These are phyloP conservation scores for Andrena cerasifolii DNA, from an alignment of 1,140 invertebrate genomes.

Conservation along the genomic window DNA sequence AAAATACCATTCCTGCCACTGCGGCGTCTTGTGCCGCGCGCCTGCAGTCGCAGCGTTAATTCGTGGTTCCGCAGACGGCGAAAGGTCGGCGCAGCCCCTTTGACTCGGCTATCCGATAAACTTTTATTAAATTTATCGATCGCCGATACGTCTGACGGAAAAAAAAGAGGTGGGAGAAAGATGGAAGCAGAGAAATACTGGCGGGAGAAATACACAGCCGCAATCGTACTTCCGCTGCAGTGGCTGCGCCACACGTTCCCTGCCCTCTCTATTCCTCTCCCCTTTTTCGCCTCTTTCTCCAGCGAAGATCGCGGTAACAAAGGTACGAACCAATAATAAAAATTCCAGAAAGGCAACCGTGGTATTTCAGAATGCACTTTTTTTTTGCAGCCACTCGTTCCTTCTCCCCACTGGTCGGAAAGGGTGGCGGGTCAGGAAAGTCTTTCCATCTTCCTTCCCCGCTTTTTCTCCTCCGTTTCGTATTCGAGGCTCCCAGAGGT, in stretches of 20 bases:
- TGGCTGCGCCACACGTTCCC: conserved; percentile 1
- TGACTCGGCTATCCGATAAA: conserved; percentile 47
- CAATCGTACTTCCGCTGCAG: conserved; percentile 10
- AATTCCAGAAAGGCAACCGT: conserved; percentile 50
- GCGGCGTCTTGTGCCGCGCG: neutral
- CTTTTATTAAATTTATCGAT: conserved; percentile 63
- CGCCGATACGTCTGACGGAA: conserved; percentile 26
- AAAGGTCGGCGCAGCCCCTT: neutral
- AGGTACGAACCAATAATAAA: conserved; percentile 58
- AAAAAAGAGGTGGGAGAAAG: too few relatives aligned
- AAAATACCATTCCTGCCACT: conserved; percentile 21
- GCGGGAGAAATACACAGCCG: conserved; percentile 4
- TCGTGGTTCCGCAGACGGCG: neutral
- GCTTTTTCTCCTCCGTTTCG: neutral
- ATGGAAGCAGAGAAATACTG: neutral
- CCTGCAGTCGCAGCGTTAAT: conserved; percentile 2
- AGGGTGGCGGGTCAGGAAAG: conserved; percentile 34
- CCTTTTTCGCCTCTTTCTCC: neutral
- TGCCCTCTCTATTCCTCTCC: neutral
- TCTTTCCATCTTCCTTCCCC: neutral
- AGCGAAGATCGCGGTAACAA: conserved; percentile 44
- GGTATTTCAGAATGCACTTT: conserved; percentile 36
- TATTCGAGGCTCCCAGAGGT: neutral
- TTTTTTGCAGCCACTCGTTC: conserved; percentile 1
- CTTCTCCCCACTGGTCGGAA: neutral